Conservation (phyloP, 2,888 invertebrate species). For the Parelbella ahira region DNA sequence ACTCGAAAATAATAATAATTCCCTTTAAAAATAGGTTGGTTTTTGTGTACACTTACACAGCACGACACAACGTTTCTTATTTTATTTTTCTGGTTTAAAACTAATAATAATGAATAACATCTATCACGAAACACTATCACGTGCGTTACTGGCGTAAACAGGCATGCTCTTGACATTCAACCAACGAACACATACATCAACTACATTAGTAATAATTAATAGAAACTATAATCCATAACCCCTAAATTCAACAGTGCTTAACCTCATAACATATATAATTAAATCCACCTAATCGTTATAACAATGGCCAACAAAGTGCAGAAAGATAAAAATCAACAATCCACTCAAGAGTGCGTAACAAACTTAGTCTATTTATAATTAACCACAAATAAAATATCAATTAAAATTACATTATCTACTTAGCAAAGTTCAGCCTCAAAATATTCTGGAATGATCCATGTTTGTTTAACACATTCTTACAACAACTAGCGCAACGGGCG, state of each 20-base stretch:
- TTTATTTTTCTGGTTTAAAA: conserved; percentile 27
- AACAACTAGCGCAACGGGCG: no score
- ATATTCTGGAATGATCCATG: conserved; percentile 22
- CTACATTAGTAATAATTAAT: conserved; percentile 44
- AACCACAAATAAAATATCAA: conserved; percentile 27
- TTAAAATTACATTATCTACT: conserved; percentile 23
- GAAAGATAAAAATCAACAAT: conserved; percentile 56
- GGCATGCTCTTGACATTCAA: conserved; percentile 66
- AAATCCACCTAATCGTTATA: conserved; percentile 50
- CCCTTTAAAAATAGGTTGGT: conserved; percentile 32
- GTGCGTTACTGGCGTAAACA: conserved; percentile 70
- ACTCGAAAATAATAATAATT: conserved; percentile 60
- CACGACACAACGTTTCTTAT: conserved; percentile 27
- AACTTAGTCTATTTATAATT: conserved; percentile 44
- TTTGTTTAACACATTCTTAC: conserved; percentile 12
- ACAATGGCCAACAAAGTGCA: conserved; percentile 73
- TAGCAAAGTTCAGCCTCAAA: conserved; percentile 25
- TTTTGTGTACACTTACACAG: conserved; percentile 37
- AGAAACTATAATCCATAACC: conserved; percentile 56
- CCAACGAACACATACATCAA: conserved; percentile 50
- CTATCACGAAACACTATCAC: conserved; percentile 75
- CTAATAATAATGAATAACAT: conserved; percentile 39
- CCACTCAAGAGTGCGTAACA: conserved; percentile 68
- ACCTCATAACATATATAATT: conserved; percentile 54
- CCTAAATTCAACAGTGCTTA: conserved; percentile 58